Conservation (phyloP, 2,797 vertebrate species). For the Pangasius sanitwongsei region DNA sequence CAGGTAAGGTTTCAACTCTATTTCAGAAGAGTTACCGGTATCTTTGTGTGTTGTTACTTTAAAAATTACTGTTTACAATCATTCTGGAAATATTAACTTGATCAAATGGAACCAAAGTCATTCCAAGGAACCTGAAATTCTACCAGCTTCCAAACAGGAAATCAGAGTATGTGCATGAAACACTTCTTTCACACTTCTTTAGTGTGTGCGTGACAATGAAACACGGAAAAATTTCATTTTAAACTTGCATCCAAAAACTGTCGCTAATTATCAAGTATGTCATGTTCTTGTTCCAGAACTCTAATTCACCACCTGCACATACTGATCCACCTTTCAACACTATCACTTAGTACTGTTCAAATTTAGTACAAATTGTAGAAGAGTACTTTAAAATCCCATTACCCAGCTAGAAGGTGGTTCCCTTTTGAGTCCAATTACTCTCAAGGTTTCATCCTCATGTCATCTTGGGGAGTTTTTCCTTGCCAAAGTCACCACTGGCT, state of each 20-base stretch:
- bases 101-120: not conserved
- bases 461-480: not conserved
- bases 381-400: not conserved
- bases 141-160: not conserved
- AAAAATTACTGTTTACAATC: not conserved
- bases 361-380: too few relatives aligned
- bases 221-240: too few relatives aligned
- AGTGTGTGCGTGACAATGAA: not conserved
- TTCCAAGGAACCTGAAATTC: constrained; percentile 2
- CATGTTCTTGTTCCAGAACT: not conserved
- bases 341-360: not conserved
- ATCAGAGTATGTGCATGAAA: not conserved
- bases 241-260: not conserved
- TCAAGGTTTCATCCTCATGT: not conserved
- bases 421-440: not conserved
- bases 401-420: not conserved
- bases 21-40: not conserved
- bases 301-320: not conserved
- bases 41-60: not conserved
- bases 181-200: too few relatives aligned
- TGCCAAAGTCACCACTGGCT: too few relatives aligned
- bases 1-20: not conserved
- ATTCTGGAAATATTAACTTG: not conserved
- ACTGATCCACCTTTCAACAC: not conserved
- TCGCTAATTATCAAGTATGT: not conserved